phyloP scores from a whole-genome alignment of 1,140 invertebrate species.

The Philotrypesis tridentata region DNA sequence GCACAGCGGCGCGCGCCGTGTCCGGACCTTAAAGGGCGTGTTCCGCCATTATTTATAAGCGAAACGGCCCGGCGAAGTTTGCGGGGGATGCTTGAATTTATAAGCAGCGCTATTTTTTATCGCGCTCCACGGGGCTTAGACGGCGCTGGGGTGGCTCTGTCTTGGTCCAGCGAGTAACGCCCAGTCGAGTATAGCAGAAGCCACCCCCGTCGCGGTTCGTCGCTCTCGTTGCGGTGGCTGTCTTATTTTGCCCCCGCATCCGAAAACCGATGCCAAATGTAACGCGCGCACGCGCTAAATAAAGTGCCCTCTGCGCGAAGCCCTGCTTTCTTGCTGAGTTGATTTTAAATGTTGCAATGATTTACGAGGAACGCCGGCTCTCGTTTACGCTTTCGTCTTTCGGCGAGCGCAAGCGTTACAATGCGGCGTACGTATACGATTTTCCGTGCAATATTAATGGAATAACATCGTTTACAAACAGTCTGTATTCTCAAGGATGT shows the following conservation, averaged over 20 bases:
- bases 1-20: conserved; percentile 24
- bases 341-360: conserved; percentile 38
- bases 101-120: conserved; percentile 62
- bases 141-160: conserved; percentile 49
- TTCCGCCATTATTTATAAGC: conserved; percentile 57
- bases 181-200: neutral
- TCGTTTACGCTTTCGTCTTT: conserved; percentile 26
- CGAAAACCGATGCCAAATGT: conserved; percentile 41
- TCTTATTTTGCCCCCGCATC: conserved; percentile 15
- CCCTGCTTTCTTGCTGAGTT: conserved; percentile 35
- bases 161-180: conserved; percentile 59
- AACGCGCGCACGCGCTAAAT: conserved; percentile 18
- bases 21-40: conserved; percentile 49
- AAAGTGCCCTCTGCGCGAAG: conserved; percentile 10
- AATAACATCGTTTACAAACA: too few relatives aligned
- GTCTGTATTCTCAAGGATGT: too few relatives aligned
- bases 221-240: neutral
- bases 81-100: conserved; percentile 60
- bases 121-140: conserved; percentile 36
- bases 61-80: conserved; percentile 56
- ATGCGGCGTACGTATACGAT: neutral
- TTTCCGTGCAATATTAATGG: too few relatives aligned
- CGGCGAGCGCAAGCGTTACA: neutral
- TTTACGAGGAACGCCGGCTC: neutral
- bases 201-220: conserved; percentile 45